Evolutionary conservation across 2,113 vertebrate genomes (phyloP).

Genomic region (Aleadryas rufinucha): DNA sequence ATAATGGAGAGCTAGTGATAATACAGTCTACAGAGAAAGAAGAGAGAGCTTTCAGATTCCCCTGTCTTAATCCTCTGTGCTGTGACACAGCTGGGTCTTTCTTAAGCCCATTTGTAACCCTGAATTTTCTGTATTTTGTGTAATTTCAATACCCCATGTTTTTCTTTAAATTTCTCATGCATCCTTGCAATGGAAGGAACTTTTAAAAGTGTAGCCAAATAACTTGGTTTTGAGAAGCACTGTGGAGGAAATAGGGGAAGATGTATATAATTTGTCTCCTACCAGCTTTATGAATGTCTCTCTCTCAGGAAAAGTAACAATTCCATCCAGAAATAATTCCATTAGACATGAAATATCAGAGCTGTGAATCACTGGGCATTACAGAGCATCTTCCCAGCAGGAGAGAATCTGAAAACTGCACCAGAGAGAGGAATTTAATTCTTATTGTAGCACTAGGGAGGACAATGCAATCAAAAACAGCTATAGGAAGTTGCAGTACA

Average conservation of each 20-base stretch:
- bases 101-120: background rate
- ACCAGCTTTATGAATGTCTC: constrained; percentile 24
- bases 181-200: background rate
- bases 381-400: constrained; percentile 37
- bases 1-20: background rate
- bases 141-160: background rate
- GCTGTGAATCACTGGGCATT: constrained; percentile 47
- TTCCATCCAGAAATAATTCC: constrained; percentile 47
- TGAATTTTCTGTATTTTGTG: background rate
- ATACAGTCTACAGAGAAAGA: background rate
- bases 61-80: background rate
- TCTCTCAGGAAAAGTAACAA: constrained; percentile 41
- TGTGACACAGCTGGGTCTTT: background rate
- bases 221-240: constrained; percentile 5
- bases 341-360: constrained; percentile 52
- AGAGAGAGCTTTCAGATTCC: background rate
- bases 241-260: background rate
- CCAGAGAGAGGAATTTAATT: constrained; percentile 26
- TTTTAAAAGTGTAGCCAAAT: background rate
- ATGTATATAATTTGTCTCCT: constrained; percentile 38
- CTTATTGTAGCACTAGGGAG: constrained; percentile 14
- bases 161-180: background rate
- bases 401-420: background rate
- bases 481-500: constrained; percentile 13
- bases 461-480: constrained; percentile 48